Percentiles rank a stretch among this genome's conserved stretches.
Conservation (phyloP, 2,888 invertebrate species). For the Micoletzkya japonica region DNA sequence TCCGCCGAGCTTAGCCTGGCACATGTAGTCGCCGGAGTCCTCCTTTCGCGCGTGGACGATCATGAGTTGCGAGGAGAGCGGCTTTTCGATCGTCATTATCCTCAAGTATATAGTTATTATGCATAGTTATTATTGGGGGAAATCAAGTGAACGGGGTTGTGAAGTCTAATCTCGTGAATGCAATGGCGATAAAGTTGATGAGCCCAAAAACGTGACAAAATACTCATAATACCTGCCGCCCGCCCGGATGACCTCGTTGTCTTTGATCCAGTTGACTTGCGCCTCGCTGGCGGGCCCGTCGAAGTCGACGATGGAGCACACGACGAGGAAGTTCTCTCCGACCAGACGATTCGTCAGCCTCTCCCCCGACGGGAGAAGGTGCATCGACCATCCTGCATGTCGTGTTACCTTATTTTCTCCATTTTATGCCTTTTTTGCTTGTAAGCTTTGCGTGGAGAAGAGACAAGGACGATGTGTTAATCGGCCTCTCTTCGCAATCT, state of each 20-base stretch:
- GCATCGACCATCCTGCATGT: conserved; percentile 45
- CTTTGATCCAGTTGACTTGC: conserved; percentile 42
- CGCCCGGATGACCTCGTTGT: conserved; percentile 31
- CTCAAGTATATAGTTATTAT: conserved; percentile 33
- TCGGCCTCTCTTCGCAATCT: background rate
- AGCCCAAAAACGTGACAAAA: background rate
- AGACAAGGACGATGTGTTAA: background rate
- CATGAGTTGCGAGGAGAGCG: conserved; percentile 45
- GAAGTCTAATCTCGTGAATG: background rate
- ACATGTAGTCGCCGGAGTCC: conserved; percentile 43
- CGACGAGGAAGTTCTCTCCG: conserved; percentile 45
- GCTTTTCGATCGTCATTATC: conserved; percentile 45
- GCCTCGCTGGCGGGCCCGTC: conserved; percentile 48
- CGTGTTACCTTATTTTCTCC: conserved; percentile 11
- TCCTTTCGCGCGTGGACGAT: conserved; percentile 40
- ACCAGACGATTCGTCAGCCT: conserved; percentile 35
- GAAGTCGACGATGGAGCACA: conserved; percentile 44
- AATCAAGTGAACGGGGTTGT: too few relatives aligned
- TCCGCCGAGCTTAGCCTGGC: conserved; percentile 38
- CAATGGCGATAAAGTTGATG: background rate
- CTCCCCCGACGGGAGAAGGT: conserved; percentile 39
- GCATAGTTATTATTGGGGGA: background rate
- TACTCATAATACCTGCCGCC: conserved; percentile 21
- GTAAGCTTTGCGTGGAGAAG: background rate
- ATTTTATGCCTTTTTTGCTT: background rate